phyloP scores from a whole-genome alignment of 2,797 vertebrate genomes.

The Sebastes taczanowskii region DNA sequence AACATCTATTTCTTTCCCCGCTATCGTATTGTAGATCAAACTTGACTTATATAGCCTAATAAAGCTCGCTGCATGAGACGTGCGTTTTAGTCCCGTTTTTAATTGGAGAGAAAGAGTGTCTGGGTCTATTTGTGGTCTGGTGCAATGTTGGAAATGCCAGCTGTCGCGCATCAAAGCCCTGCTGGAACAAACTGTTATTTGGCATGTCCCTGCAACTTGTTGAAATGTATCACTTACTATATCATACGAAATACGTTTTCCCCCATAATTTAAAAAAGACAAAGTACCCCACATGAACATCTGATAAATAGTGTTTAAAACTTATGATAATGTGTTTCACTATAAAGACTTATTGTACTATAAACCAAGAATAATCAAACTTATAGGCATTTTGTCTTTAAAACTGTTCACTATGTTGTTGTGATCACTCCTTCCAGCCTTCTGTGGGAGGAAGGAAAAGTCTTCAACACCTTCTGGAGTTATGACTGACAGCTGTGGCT shows the following conservation, averaged over 20 bases:
- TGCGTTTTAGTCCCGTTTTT: conserved; percentile 73
- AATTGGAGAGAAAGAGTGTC: conserved; percentile 82
- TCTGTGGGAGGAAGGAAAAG: conserved; percentile 42
- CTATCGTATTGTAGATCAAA: conserved; percentile 62
- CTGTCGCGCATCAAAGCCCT: conserved; percentile 79
- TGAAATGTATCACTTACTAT: conserved; percentile 58
- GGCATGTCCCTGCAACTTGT: conserved; percentile 63
- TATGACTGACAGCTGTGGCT: conserved; percentile 84
- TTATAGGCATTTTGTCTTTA: background rate
- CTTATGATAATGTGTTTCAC: background rate
- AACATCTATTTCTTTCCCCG: conserved; percentile 57
- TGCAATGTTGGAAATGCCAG: conserved; percentile 86
- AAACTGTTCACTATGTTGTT: background rate
- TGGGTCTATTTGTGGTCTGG: conserved; percentile 85
- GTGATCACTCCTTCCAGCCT: conserved; percentile 37
- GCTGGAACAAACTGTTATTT: conserved; percentile 73
- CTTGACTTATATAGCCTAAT: conserved; percentile 69
- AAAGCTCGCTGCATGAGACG: conserved; percentile 68
- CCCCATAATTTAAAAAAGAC: background rate
- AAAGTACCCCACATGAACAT: background rate
- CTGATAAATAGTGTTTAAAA: background rate
- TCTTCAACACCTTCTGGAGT: conserved; percentile 67
- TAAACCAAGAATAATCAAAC: background rate
- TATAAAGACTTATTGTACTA: background rate
- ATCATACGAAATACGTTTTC: conserved; percentile 18